Conservation (phyloP, 2,113 vertebrate species). For the Anguilla rostrata region DNA sequence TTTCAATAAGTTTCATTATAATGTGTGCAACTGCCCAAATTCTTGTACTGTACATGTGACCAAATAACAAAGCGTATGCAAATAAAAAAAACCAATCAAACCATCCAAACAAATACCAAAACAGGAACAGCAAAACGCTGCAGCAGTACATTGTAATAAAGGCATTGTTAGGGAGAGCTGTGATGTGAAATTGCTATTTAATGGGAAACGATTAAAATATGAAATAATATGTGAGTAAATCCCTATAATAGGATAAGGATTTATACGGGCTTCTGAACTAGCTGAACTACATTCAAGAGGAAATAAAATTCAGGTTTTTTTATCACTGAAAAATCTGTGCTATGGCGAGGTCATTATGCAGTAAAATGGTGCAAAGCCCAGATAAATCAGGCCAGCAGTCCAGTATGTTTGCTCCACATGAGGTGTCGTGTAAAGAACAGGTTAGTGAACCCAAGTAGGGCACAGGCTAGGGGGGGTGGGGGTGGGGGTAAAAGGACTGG, state of each 20-base stretch:
- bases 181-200: conserved; percentile 15
- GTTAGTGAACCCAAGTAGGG: conserved; percentile 6
- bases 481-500: neutral
- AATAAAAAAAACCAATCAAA: neutral
- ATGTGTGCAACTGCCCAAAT: neutral
- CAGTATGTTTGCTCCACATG: conserved; percentile 9
- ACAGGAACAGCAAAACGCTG: neutral
- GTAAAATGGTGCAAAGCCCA: conserved; percentile 8
- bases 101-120: neutral
- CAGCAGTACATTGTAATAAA: neutral
- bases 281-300: neutral
- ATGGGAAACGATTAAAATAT: conserved; percentile 8
- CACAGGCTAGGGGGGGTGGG: neutral
- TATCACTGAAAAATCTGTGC: neutral
- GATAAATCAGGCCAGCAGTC: neutral
- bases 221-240: neutral
- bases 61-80: neutral
- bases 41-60: neutral
- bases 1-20: neutral
- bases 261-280: neutral
- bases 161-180: neutral
- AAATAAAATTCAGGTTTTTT: neutral
- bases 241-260: neutral
- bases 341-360: neutral
- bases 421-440: conserved; percentile 16